Conservation (phyloP, 2,888 invertebrate genomes). For the Synanthedon tipuliformis region DNA sequence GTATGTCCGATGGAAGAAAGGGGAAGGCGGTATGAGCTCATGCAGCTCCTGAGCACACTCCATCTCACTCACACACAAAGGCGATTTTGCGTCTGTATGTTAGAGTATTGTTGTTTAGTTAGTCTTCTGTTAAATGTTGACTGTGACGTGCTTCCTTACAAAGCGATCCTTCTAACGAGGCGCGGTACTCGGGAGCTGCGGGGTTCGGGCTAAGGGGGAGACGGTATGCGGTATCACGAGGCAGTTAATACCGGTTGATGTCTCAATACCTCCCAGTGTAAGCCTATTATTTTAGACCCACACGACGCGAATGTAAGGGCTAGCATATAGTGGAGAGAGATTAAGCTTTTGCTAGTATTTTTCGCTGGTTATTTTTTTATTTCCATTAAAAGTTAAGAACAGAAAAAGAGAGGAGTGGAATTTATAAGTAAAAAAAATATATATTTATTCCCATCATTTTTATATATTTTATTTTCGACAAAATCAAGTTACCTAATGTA, state of each 20-base stretch:
- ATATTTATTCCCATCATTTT: no score
- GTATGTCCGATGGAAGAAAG: no score
- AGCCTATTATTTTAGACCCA: constrained; percentile 68
- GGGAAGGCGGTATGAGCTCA: no score
- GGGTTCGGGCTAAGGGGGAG: constrained; percentile 2
- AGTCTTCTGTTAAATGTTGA: no score
- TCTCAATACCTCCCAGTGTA: constrained; percentile 70
- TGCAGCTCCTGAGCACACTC: no score
- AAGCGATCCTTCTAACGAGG: constrained; percentile 3
- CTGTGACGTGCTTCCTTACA: constrained; percentile 1
- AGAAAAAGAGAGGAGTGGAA: no score
- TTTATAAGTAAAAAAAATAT: no score
- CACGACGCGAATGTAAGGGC: constrained; percentile 40
- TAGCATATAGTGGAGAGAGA: constrained; percentile 22
- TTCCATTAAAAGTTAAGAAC: neutral
- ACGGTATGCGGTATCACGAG: constrained; percentile 18
- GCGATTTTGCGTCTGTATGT: no score
- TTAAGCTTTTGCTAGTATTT: neutral
- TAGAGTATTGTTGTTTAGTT: no score
- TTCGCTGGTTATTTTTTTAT: neutral
- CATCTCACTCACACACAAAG: no score
- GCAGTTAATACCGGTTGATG: constrained; percentile 58
- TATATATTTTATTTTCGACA: no score
- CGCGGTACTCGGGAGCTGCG: constrained; percentile 4
- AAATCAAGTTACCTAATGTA: no score